Evolutionary conservation across 1,140 invertebrate species (phyloP), one percentile per base, ranked within the genome.

Genomic region (Nephila pilipes): DNA sequence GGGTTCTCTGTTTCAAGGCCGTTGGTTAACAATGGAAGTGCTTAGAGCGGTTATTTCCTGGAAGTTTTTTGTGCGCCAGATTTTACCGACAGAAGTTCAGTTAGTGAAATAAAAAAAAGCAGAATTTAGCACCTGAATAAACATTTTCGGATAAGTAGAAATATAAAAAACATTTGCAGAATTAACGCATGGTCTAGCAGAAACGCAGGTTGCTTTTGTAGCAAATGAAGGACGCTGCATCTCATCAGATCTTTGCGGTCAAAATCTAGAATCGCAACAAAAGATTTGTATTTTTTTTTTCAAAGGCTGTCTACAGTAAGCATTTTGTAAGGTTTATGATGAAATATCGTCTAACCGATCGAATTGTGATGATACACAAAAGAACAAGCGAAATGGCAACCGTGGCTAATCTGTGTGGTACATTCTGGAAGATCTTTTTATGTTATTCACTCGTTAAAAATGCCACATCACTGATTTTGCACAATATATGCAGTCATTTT

Each of bases 131-230:
- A 16, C 65, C 65, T 69, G 65, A 69, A 69, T 69, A 25, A 69
- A 69, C 65, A 69, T 36, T 69, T 69, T 69, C 32, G 29, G 65
- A 69, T 29, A 29, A 69, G n/a, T 65, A 25, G n/a, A 65, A 69
- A 69, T 12, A 69, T 14, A 69, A 32, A 69, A 25, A 69, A 69
- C 29, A 32, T 32, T 69, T 69, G 65, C 25, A 69, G 65, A 69
- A 69, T 69, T 69, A 69, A 69, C 65, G 65, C 65, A 69, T 69
- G 65, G 65, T 25, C n/a, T 69, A 25, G 65, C 65, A 69, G 32
- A 69, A 69, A 69, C 5, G 25, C 29, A 14, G 65, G 65, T 29
- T 32, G 29, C 25, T 69, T 69, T 69, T 69, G 65, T 69, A 18
- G 16, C 12, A 69, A 32, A 69, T 69, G 65, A 69, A 69, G 65